A percentile compares a stretch with the other conserved stretches of the same genome.
Conservation (phyloP, 2,113 vertebrate genomes). For the Leptosomus discolor region DNA sequence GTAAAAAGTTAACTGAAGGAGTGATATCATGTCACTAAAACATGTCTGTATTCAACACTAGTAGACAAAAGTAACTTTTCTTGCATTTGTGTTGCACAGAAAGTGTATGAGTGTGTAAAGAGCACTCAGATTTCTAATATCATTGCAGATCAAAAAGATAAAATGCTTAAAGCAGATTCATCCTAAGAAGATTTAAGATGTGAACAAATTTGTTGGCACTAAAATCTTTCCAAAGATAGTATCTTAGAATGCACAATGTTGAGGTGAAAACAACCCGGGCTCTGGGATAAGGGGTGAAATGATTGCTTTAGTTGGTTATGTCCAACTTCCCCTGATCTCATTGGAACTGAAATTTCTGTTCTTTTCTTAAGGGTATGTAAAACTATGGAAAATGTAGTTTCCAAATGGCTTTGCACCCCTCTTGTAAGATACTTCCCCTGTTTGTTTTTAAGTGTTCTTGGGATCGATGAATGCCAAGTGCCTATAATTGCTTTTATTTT, state of each 20-base stretch:
- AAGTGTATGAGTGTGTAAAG: neutral
- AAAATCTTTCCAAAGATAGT: neutral
- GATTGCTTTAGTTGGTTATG: neutral
- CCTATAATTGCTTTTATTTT: neutral
- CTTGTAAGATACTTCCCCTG: neutral
- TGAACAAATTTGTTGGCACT: neutral
- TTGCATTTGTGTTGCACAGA: neutral
- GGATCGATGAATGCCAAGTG: neutral
- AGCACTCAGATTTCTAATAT: neutral
- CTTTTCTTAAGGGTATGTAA: neutral
- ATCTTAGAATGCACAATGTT: neutral
- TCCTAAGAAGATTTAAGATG: neutral
- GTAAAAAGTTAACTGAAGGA: neutral
- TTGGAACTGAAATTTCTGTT: neutral
- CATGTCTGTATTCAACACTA: neutral
- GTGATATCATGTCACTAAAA: neutral
- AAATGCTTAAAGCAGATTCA: neutral
- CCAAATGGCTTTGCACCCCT: conserved; percentile 43
- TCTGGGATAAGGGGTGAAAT: neutral
- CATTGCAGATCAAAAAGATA: neutral
- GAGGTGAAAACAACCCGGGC: neutral
- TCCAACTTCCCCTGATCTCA: neutral
- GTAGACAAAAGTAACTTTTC: neutral
- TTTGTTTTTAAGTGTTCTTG: neutral
- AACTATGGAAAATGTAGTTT: neutral